Conservation (phyloP, 2,113 vertebrate species). For the Nematolebias whitei region DNA sequence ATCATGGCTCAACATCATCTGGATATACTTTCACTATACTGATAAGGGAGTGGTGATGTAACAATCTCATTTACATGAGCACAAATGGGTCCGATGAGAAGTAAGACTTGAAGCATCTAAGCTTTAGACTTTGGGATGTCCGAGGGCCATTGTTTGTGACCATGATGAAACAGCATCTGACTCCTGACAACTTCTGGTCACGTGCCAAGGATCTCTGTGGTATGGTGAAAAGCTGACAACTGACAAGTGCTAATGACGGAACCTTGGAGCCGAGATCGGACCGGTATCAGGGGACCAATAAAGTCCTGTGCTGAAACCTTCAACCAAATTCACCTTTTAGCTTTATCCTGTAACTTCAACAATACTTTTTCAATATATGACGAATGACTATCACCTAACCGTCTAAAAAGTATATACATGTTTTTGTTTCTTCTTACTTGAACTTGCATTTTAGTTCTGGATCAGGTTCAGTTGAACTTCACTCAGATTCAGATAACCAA, state of each 20-base stretch:
- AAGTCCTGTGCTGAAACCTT: constrained; percentile 11
- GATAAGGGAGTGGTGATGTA: constrained; percentile 45
- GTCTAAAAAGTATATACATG: not conserved
- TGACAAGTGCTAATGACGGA: constrained; percentile 72
- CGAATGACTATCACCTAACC: not conserved
- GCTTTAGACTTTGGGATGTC: constrained; percentile 12
- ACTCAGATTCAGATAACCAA: not conserved
- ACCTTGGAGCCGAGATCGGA: constrained; percentile 39
- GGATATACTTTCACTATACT: constrained; percentile 26
- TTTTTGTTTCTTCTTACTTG: not conserved
- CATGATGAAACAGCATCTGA: constrained; percentile 52
- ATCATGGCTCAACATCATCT: constrained; percentile 22
- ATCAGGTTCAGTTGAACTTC: not conserved
- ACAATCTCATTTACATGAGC: constrained; percentile 33
- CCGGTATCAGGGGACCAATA: constrained; percentile 53
- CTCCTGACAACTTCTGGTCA: constrained; percentile 41
- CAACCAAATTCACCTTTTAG: constrained; percentile 8
- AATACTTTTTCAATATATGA: not conserved
- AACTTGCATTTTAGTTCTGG: not conserved
- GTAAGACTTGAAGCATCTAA: not conserved
- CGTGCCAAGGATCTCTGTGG: constrained; percentile 58
- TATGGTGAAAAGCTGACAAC: constrained; percentile 72
- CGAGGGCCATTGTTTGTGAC: constrained; percentile 19
- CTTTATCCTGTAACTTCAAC: constrained; percentile 2
- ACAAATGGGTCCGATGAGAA: constrained; percentile 18